These are phyloP conservation scores for Tympanuchus pallidicinctus DNA, from an alignment of 2,113 vertebrate species.

Conservation along the genomic window DNA sequence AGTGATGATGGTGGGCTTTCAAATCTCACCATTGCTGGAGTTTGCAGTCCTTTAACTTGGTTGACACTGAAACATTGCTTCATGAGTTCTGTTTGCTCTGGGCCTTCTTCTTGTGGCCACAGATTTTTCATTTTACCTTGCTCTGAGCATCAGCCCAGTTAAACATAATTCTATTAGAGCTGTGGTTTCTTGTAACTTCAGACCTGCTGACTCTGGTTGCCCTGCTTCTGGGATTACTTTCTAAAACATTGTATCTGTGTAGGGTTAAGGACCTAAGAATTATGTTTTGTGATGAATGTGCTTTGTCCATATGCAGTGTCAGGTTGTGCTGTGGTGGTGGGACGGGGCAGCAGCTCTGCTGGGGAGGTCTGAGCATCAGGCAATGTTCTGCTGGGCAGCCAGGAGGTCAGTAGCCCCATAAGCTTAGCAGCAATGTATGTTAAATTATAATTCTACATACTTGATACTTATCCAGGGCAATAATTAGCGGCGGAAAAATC, in stretches of 20 bases:
- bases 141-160: neutral
- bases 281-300: neutral
- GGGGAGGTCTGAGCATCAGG: neutral
- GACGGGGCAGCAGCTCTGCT: neutral
- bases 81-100: neutral
- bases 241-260: neutral
- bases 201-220: neutral
- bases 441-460: slow-evolving; percentile 43
- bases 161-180: neutral
- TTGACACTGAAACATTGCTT: neutral
- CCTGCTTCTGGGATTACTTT: neutral
- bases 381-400: neutral
- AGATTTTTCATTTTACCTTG: neutral
- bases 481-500: slow-evolving; percentile 62
- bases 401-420: slow-evolving; percentile 22
- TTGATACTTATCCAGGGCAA: slow-evolving; percentile 57
- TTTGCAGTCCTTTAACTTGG: neutral
- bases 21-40: neutral
- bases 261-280: neutral
- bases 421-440: slow-evolving; percentile 30
- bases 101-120: neutral
- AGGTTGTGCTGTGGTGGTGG: neutral
- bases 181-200: neutral
- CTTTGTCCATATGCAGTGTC: fast-evolving
- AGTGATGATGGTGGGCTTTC: neutral